Base-by-base conservation (phyloP, 2,113 vertebrate genomes). In the Probosciger aterrimus region DNA sequence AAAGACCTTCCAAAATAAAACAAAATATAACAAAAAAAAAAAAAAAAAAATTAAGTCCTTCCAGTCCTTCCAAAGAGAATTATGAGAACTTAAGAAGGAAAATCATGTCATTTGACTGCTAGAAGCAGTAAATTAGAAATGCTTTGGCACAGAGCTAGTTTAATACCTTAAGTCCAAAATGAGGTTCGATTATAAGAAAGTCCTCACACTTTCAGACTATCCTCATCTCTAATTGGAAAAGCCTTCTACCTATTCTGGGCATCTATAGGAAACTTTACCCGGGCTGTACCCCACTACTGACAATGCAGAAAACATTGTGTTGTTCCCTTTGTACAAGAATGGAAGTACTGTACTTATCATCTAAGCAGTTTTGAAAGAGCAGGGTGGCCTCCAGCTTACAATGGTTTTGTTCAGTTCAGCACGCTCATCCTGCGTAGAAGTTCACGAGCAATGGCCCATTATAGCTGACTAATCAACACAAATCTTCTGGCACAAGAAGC, bases 401-500 rank as follows among this genome's bases (percentile, higher is more conserved):
- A 76, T 39, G 43, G 8, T 7, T 50, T 69, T 64, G 8, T 44
- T 63, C 0, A 0, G 17, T 49, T 22, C 24, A 57, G 7, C 7
- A 55, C 12, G 31, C 39, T 78, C 2, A 37, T 4, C 30, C 35
- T 3, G 25, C 8, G 11, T 27, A 79, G 68, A 77, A 71, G 28
- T 11, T 41, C 46, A 69, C 13, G 71, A 82, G 52, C n/a, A 52
- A 30, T 10, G 4, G 7, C 9, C 10, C 14, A 11, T 44, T 79
- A 82, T 6, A 52, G 22, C 22, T 16, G 14, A 30, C 17, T 46
- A 46, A 63, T 41, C 30, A 67, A 44, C 18, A 8, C 5, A 10
- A 10, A 60, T 46, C 14, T 37, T n/a, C 37, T 28, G 14, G 30
- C n/a, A 18, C 6, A 52, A 27, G 44, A 65, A 39, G 6, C 31